Percentiles rank a stretch among this genome's conserved stretches.
Conservation (phyloP, 2,888 invertebrate species). For the Hemaris fuciformis region DNA sequence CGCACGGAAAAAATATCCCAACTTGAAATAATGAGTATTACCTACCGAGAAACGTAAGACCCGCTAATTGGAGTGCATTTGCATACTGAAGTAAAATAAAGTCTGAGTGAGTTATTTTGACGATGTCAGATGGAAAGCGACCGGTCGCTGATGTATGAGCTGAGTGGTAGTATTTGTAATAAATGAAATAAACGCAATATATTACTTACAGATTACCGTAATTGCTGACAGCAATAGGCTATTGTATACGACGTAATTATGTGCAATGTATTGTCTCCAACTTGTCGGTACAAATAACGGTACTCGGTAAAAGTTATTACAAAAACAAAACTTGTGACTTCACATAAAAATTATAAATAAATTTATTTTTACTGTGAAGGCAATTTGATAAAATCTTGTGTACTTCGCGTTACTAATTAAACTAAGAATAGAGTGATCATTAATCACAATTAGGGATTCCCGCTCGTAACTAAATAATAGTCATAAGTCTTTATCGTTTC, state of each 20-base stretch:
- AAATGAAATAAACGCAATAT: slow-evolving; percentile 15
- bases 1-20: slow-evolving; percentile 53
- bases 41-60: slow-evolving; percentile 68
- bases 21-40: slow-evolving; percentile 75
- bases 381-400: background rate
- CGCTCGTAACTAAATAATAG: background rate
- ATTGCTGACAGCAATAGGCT: background rate
- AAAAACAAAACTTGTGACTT: background rate
- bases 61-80: slow-evolving; percentile 78
- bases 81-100: slow-evolving; percentile 74
- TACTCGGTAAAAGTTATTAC: background rate
- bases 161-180: slow-evolving; percentile 22
- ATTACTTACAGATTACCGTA: background rate
- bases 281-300: background rate
- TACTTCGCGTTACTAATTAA: background rate
- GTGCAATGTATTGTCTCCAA: background rate
- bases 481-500: background rate
- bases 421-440: background rate
- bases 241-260: background rate
- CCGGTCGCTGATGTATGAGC: slow-evolving; percentile 36
- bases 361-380: background rate
- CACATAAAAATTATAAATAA: background rate
- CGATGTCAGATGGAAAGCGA: slow-evolving; percentile 57
- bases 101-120: slow-evolving; percentile 69
- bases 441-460: background rate